Base-by-base conservation (phyloP, 2,113 vertebrate genomes). In the Tamias sibiricus region DNA sequence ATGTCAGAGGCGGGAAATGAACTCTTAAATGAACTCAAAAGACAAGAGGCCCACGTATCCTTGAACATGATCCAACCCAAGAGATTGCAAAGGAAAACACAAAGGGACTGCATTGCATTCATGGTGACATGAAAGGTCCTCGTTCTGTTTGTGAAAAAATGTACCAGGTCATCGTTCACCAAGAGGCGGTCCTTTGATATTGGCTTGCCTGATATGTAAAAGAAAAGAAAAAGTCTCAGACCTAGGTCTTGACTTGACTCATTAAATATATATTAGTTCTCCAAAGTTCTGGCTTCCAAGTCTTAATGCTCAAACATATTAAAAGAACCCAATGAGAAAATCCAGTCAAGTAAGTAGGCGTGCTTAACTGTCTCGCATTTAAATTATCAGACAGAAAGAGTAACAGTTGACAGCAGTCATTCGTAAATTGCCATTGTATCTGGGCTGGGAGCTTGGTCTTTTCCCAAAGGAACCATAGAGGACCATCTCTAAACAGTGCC, bases 1-100 rank as follows among this genome's bases (percentile, higher is more conserved):
- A 97, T 44, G 95, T 96, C 97, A 97, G 96, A 97, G 95, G 76
- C 96, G 35, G 90, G 91, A 96, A 96, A 1, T 35, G 97, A 96
- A 98, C 97, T 97, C 95, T 97, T 92, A 81, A 96, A 96, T 82
- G 97, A 98, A 98, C 94, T 97, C 92, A 47, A 96, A 96, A 72
- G 88, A 85, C 81, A 98, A 92, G 96, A 95, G 97, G 62, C 40
- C 59, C 47, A 57, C 79, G 64, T 98, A 83, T 37, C 96, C 85
- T 97, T 97, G n/a, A 86, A 93, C 90, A 81, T 88, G 37, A 93
- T 37, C 57, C 87, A 94, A 77, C 90, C 0, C 2, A 64, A 94
- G 95, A 54, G 68, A 22, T 72, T 95, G 95, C 94, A 88, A 97
- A 93, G 90, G 69, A 87, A 97, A 97, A 93, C 87, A 89, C 17